These are phyloP conservation scores for Dendrocopos noguchii DNA, from an alignment of 2,113 vertebrate species.

Conservation along the genomic window DNA sequence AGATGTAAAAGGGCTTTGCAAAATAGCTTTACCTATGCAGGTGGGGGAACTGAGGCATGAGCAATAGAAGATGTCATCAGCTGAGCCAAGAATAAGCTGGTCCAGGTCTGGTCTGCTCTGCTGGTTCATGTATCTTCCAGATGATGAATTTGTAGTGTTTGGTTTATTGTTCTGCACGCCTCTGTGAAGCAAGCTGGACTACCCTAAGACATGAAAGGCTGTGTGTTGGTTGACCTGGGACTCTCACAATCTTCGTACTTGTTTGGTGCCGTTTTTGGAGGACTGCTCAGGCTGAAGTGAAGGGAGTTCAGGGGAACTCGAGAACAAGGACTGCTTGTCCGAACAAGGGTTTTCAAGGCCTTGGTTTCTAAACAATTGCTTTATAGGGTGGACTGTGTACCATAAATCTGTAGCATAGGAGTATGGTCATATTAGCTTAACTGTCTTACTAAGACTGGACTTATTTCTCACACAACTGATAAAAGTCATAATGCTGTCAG, in stretches of 20 bases:
- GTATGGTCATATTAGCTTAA: background rate
- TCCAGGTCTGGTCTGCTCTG: background rate
- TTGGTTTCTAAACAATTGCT: background rate
- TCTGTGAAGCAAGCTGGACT: background rate
- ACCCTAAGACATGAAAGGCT: background rate
- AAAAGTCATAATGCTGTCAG: slow-evolving; percentile 51
- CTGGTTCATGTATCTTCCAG: background rate
- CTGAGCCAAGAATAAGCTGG: background rate
- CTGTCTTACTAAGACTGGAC: slow-evolving; percentile 23
- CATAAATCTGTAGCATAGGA: slow-evolving; percentile 2
- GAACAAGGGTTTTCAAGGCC: background rate
- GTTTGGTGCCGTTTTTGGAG: background rate
- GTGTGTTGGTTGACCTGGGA: background rate
- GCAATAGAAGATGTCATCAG: rapidly evolving
- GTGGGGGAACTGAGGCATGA: background rate
- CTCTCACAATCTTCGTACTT: background rate
- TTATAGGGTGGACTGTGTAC: background rate
- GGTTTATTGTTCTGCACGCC: background rate
- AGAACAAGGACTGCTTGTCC: background rate
- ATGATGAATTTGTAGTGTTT: background rate
- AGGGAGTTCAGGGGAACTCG: background rate
- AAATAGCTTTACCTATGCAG: background rate
- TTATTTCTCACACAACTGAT: slow-evolving; percentile 51
- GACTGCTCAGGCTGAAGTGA: background rate
- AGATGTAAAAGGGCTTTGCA: background rate